A percentile compares a stretch with the other conserved stretches of the same genome.
Evolutionary conservation across 2,113 vertebrate species (phyloP).

Genomic region (Himantopus leucocephalus): DNA sequence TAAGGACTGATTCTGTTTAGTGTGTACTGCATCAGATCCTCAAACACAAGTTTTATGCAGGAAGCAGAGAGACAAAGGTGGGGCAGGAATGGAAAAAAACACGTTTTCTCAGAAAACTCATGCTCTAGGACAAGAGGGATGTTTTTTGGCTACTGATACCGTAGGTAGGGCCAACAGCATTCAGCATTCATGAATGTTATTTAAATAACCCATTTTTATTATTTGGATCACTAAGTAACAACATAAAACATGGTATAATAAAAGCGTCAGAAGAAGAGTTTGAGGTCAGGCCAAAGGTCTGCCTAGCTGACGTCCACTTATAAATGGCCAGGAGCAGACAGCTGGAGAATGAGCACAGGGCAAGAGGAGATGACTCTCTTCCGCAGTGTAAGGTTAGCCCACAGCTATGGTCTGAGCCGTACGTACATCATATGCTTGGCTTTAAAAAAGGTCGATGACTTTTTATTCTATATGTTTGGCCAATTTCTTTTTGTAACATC

Average conservation of each 20-base stretch:
- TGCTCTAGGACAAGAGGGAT: background rate
- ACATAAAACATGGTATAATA: background rate
- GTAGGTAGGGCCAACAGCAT: background rate
- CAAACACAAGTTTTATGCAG: background rate
- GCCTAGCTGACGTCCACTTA: background rate
- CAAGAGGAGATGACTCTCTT: background rate
- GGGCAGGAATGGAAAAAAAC: background rate
- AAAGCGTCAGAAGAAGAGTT: background rate
- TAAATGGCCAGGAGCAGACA: background rate
- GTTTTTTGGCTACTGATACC: background rate
- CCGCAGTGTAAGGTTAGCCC: background rate
- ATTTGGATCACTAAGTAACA: background rate
- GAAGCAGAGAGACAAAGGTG: background rate
- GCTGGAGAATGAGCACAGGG: background rate
- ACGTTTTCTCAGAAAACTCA: background rate
- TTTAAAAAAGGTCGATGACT: background rate
- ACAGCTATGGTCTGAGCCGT: background rate
- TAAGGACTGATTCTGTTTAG: background rate
- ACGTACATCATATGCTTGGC: background rate
- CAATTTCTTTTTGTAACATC: background rate
- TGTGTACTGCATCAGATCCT: background rate
- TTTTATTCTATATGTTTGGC: background rate
- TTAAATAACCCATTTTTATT: slow-evolving; percentile 18
- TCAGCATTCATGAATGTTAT: background rate
- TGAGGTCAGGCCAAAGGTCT: background rate